These are phyloP conservation scores for Orientallactaga sibirica DNA, from an alignment of 2,797 vertebrate species.

Conservation along the genomic window DNA sequence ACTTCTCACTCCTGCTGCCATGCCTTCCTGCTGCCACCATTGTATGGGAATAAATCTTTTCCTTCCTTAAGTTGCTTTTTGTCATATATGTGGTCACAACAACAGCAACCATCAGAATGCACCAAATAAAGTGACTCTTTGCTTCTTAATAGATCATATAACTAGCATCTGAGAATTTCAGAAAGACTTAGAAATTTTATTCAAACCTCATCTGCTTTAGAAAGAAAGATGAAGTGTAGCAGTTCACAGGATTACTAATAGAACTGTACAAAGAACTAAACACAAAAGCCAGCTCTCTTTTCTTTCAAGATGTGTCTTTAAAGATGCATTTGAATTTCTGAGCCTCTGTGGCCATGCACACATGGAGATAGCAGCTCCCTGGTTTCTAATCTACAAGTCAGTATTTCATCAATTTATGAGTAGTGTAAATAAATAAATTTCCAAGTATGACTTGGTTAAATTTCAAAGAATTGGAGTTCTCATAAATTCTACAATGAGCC, in stretches of 20 bases:
- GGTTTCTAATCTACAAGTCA: slow-evolving; percentile 64
- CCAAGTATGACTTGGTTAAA: slow-evolving; percentile 35
- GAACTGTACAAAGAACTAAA: not conserved
- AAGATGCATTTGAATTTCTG: slow-evolving; percentile 47
- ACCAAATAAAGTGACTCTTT: slow-evolving; percentile 9
- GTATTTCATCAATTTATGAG: slow-evolving; percentile 63
- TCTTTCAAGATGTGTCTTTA: slow-evolving; percentile 17
- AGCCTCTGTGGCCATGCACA: not conserved
- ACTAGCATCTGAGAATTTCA: not conserved
- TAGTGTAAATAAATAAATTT: slow-evolving; percentile 68
- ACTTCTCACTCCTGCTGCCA: too few species aligned
- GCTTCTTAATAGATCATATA: not conserved
- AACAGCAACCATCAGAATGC: not conserved
- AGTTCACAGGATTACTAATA: not conserved
- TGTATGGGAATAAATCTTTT: too few species aligned
- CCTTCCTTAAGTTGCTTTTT: too few species aligned
- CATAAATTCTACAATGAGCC: slow-evolving; percentile 52
- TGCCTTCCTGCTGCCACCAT: too few species aligned
- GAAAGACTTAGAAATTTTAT: slow-evolving; percentile 17
- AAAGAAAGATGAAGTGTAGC: not conserved
- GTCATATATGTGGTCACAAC: too few species aligned
- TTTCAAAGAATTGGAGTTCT: slow-evolving; percentile 66
- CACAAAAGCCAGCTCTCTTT: slow-evolving; percentile 11
- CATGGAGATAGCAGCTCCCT: not conserved
- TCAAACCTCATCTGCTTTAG: not conserved